These are phyloP conservation scores for Brachionus rubens DNA, from an alignment of 1,140 invertebrate genomes.

Conservation along the genomic window DNA sequence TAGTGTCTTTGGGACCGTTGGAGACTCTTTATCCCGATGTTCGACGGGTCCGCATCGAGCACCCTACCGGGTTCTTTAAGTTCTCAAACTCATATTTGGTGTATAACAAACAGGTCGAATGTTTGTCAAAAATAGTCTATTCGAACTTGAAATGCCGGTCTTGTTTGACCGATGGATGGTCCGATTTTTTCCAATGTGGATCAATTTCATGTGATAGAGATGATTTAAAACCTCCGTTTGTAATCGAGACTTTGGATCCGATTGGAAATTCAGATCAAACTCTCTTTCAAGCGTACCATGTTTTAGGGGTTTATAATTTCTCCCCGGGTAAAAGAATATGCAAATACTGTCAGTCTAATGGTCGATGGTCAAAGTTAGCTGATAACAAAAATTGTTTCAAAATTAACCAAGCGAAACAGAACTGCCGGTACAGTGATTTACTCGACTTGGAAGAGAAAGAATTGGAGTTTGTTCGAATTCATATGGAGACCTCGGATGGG, in stretches of 20 bases:
- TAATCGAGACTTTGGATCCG: neutral
- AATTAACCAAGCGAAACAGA: neutral
- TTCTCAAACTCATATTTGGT: neutral
- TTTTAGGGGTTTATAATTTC: slow-evolving; percentile 4
- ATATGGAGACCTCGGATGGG: slow-evolving; percentile 2
- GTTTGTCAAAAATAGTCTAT: neutral
- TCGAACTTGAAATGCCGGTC: neutral
- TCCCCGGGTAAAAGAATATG: slow-evolving; percentile 21
- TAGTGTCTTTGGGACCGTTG: neutral
- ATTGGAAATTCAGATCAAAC: neutral
- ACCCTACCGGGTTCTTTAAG: neutral
- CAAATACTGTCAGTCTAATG: slow-evolving; percentile 30
- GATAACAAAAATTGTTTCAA: neutral
- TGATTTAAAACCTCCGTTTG: neutral
- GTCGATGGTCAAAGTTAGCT: slow-evolving; percentile 24
- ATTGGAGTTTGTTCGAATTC: slow-evolving; percentile 1
- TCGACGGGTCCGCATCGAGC: neutral
- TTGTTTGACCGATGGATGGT: neutral
- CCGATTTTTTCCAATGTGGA: neutral
- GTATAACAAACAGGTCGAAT: neutral
- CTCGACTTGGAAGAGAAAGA: neutral
- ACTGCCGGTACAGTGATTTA: slow-evolving; percentile 6
- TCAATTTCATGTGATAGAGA: neutral
- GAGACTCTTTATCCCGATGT: neutral
- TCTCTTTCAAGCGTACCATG: neutral